Percentiles rank a stretch among this genome's conserved stretches.
Evolutionary conservation across 2,797 vertebrate genomes (phyloP).

Genomic region (Chromobotia macracanthus): DNA sequence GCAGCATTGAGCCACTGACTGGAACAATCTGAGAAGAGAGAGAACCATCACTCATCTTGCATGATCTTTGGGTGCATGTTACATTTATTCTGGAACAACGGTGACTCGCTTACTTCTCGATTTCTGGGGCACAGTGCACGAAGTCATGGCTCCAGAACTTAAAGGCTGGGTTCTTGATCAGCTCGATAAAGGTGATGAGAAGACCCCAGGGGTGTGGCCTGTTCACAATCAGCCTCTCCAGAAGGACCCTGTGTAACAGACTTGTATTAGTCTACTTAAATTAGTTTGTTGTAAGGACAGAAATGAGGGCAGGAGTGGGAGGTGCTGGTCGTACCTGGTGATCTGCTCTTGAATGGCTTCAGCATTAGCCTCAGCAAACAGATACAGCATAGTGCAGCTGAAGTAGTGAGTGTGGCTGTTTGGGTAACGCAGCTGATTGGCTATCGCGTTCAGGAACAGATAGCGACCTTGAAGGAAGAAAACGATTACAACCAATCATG

Average conservation of each 20-base stretch:
- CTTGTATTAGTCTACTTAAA: background rate
- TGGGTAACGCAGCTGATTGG: constrained; percentile 98
- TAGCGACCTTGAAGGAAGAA: constrained; percentile 84
- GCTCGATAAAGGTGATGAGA: constrained; percentile 98
- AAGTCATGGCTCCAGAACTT: constrained; percentile 99
- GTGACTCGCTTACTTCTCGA: constrained; percentile 87
- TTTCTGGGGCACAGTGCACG: constrained; percentile 98
- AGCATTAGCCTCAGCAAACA: constrained; percentile 97
- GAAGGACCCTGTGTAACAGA: constrained; percentile 83
- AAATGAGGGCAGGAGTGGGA: background rate
- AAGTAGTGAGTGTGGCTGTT: constrained; percentile 99
- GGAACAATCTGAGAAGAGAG: constrained; percentile 86
- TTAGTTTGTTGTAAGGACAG: background rate
- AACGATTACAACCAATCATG: background rate
- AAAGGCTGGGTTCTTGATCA: constrained; percentile 99
- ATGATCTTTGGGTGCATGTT: background rate
- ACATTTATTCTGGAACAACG: background rate
- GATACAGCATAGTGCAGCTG: constrained; percentile 98
- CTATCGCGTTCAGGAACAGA: constrained; percentile 97
- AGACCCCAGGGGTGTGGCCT: constrained; percentile 98
- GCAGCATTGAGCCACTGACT: constrained; percentile 98
- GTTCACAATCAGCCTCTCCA: constrained; percentile 99
- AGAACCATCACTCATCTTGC: background rate
- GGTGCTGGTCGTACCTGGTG: constrained; percentile 81
- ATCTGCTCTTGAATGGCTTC: constrained; percentile 99